Base-by-base conservation (phyloP, 2,888 invertebrate genomes). In the Andricus quercusramuli region DNA sequence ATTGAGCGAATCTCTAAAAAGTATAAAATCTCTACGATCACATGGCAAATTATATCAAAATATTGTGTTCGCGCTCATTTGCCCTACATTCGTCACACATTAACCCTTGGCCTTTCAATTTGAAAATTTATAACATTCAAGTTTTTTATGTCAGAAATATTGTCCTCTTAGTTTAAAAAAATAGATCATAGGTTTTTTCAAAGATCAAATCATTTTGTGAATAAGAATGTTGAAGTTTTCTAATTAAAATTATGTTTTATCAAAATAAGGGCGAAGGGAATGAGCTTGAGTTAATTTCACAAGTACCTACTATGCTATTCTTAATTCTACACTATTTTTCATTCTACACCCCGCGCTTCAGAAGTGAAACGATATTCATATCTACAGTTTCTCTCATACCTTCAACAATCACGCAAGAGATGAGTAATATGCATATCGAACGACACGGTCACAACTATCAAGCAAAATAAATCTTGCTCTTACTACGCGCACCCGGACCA, bases 401-500 rank as follows among this genome's bases (percentile, higher is more conserved):
- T 74, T 74, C 56, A 74, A 74, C 56, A 74, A 56, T 74, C 51
- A 74, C 32, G 37, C 74, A 74, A 74, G 74, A 74, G 32, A 74
- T 56, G 56, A 74, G 32, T 70, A 29, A 51, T 47, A 56, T 25
- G 51, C 51, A 56, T 74, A 74, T 56, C 74, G 56, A 74, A 74
- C 51, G 74, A 74, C 56, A 56, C 74, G 13, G 32, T 74, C 56
- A 74, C 56, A 74, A 74, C 74, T 74, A 56, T 74, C 6, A 56
- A 74, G 74, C 74, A 74, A 74, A 74, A 74, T 74, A 74, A 74
- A 56, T 74, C 51, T 70, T 25, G 47, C 44, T 47, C 17, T 47
- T 79, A 84, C 82, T 85, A 86, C 86, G 84, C 86, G 84, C 87
- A 89, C 89, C 91, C 90, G 90, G 91, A 90, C 91, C 90, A 91